A percentile compares a stretch with the other conserved stretches of the same genome.
Conservation (phyloP, 1,140 invertebrate species). For the Pseudomyrmex dendroicus region DNA sequence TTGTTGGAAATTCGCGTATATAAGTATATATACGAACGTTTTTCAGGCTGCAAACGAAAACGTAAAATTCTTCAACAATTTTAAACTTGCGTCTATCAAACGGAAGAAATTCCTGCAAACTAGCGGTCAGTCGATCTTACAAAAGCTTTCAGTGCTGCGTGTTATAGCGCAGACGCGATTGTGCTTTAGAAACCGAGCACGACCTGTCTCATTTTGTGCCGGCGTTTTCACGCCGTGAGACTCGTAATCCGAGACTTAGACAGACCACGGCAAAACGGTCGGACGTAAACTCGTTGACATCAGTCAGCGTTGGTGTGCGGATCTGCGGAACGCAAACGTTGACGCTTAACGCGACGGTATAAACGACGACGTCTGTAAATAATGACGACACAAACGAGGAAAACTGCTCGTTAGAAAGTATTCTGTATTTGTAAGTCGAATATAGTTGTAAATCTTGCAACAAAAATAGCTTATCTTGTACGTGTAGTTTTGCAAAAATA, state of each 20-base stretch:
- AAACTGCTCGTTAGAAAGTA: background rate
- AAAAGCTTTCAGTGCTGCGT: slow-evolving; percentile 43
- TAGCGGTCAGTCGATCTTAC: slow-evolving; percentile 33
- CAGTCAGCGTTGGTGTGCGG: background rate
- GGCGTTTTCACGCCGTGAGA: slow-evolving; percentile 58
- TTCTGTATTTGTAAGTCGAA: slow-evolving; percentile 31
- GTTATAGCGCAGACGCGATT: slow-evolving; percentile 64
- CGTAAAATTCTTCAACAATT: slow-evolving; percentile 54
- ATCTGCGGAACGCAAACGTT: background rate
- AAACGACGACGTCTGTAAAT: slow-evolving; percentile 42
- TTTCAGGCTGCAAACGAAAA: background rate
- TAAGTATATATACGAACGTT: background rate
- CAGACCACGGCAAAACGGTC: slow-evolving; percentile 25
- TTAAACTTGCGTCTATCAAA: slow-evolving; percentile 6
- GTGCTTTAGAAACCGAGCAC: slow-evolving; percentile 43
- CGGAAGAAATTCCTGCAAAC: slow-evolving; percentile 24
- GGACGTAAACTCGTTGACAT: slow-evolving; percentile 30
- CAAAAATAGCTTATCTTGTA: background rate
- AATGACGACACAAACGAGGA: slow-evolving; percentile 30
- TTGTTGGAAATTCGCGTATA: background rate
- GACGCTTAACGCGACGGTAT: slow-evolving; percentile 28
- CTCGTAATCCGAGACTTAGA: slow-evolving; percentile 43
- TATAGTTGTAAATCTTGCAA: background rate
- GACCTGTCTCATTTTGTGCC: slow-evolving; percentile 57
- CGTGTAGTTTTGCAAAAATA: no score